Evolutionary conservation across 2,888 invertebrate species (phyloP).

Genomic region (Drosophila melanocephala): DNA sequence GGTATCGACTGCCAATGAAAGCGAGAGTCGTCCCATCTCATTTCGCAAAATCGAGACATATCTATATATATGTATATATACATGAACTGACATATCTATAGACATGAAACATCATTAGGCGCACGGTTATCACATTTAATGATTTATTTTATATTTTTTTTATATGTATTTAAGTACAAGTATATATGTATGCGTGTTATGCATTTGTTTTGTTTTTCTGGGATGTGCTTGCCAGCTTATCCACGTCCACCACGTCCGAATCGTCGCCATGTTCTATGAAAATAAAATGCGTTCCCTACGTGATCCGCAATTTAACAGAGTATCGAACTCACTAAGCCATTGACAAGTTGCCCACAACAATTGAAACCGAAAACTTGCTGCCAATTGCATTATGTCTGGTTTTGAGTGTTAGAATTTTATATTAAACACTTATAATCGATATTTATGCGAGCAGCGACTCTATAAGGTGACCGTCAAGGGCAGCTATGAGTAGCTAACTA

Average conservation of each 20-base stretch:
- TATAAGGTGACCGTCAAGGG: conserved; percentile 65
- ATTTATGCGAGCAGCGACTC: conserved; percentile 73
- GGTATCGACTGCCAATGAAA: conserved; percentile 51
- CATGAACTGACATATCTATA: conserved; percentile 15
- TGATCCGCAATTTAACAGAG: conserved; percentile 57
- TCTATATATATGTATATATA: not conserved
- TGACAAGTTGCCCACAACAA: conserved; percentile 49
- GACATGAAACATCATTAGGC: conserved; percentile 66
- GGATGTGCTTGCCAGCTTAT: conserved; percentile 38
- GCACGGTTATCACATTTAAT: conserved; percentile 71
- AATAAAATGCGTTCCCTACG: conserved; percentile 76
- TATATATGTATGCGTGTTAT: conserved; percentile 25
- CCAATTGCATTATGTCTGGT: conserved; percentile 71
- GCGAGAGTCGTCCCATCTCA: conserved; percentile 63
- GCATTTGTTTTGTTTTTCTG: conserved; percentile 53
- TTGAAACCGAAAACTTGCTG: conserved; percentile 76
- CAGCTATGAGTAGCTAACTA: conserved; percentile 31
- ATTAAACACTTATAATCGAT: conserved; percentile 76
- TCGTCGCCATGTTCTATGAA: conserved; percentile 78
- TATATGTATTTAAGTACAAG: not conserved
- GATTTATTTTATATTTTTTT: conserved; percentile 68
- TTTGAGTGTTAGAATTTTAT: conserved; percentile 71
- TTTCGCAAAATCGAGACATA: conserved; percentile 28
- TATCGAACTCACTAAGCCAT: conserved; percentile 30
- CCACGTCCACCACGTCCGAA: conserved; percentile 70